Percentiles rank a stretch among this genome's conserved stretches.
phyloP scores from a whole-genome alignment of 2,888 invertebrate species.

The Sipha maydis region DNA sequence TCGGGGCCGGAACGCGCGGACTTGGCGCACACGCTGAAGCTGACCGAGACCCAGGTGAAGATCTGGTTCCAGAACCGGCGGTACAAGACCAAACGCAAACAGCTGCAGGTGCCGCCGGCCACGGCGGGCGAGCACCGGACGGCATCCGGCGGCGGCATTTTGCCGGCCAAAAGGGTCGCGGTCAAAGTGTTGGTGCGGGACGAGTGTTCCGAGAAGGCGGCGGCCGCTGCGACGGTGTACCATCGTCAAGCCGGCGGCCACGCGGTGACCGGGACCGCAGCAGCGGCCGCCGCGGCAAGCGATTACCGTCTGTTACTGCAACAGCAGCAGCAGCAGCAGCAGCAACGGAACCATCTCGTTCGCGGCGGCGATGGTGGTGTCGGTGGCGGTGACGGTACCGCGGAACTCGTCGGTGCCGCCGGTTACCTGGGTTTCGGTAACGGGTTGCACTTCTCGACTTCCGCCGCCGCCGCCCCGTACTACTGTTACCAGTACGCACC shows the following conservation, averaged over 20 bases:
- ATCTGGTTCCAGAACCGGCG: conserved; percentile 99
- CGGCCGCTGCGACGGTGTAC: background rate
- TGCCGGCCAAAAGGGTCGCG: conserved; percentile 80
- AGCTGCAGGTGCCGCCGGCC: conserved; percentile 77
- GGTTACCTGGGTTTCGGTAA: conserved; percentile 27
- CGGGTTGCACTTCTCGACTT: conserved; percentile 21
- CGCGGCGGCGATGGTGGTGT: background rate
- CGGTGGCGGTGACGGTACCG: background rate
- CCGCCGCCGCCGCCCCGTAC: conserved; percentile 61
- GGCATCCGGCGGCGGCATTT: conserved; percentile 73
- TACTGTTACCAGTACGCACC: conserved; percentile 63
- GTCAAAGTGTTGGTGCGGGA: conserved; percentile 91
- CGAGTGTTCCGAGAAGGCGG: conserved; percentile 68
- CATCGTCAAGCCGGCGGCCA: background rate
- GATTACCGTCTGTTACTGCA: conserved; percentile 18
- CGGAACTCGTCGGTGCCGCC: background rate
- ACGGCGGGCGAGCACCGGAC: conserved; percentile 72
- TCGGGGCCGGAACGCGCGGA: conserved; percentile 97
- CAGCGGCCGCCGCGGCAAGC: background rate
- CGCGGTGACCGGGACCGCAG: background rate
- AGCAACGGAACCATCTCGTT: background rate
- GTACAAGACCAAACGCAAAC: conserved; percentile 98
- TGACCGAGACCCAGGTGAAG: conserved; percentile 96
- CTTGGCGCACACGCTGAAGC: conserved; percentile 91
- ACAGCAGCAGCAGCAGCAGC: conserved; percentile 21